These are phyloP conservation scores for Rhinoderma darwinii DNA, from an alignment of 2,113 vertebrate genomes.

Conservation along the genomic window DNA sequence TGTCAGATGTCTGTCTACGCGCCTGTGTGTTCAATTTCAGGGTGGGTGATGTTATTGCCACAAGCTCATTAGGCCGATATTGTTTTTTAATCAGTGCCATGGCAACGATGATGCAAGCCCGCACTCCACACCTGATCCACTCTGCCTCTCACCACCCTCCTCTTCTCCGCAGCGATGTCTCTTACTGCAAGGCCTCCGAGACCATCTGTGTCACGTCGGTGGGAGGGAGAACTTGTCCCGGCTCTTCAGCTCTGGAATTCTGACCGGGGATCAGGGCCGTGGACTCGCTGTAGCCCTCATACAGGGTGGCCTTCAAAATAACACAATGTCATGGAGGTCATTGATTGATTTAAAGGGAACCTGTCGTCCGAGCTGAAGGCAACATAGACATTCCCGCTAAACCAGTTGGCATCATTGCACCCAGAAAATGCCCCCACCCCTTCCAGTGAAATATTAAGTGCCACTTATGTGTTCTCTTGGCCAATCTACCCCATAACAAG, in stretches of 20 bases:
- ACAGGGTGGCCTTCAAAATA: not conserved
- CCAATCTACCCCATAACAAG: too few species aligned
- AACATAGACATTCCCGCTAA: not conserved
- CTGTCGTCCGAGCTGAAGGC: too few species aligned
- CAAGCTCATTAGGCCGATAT: slow-evolving; percentile 72
- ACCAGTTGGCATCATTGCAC: not conserved
- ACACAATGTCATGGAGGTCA: not conserved
- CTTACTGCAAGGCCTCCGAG: slow-evolving; percentile 60
- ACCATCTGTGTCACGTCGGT: slow-evolving; percentile 68
- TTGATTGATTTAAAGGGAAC: not conserved
- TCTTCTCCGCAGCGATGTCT: slow-evolving; percentile 63
- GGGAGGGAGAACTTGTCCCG: slow-evolving; percentile 6
- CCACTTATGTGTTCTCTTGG: too few species aligned
- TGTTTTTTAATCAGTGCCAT: slow-evolving; percentile 74
- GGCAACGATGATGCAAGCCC: slow-evolving; percentile 70
- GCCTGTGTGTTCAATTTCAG: slow-evolving; percentile 56
- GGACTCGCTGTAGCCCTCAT: not conserved
- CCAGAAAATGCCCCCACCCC: too few species aligned
- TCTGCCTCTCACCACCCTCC: slow-evolving; percentile 47
- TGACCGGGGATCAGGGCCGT: not conserved
- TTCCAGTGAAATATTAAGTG: not conserved
- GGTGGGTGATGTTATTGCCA: slow-evolving; percentile 63
- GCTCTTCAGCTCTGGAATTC: slow-evolving; percentile 35
- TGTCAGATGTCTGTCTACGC: not conserved
- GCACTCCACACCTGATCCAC: slow-evolving; percentile 71